phyloP scores from a whole-genome alignment of 2,888 invertebrate genomes.

The Leuctra nigra region DNA sequence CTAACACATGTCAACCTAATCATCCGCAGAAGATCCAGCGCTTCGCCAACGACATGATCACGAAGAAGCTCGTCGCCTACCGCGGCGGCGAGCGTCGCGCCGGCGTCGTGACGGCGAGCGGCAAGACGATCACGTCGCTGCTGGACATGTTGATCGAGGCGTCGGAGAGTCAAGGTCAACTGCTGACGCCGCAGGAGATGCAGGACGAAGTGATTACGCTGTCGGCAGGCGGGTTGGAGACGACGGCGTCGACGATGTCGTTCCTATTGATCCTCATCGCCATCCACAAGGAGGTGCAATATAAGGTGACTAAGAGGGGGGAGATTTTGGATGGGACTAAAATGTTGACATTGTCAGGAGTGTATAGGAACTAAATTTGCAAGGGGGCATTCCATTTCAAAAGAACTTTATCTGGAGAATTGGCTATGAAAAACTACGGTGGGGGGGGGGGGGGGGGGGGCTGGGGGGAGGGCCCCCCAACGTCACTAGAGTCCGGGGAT shows the following conservation, averaged over 20 bases:
- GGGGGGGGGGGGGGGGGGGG: no score
- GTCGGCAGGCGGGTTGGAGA: conserved; percentile 28
- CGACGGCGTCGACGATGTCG: conserved; percentile 22
- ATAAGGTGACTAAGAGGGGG: no score
- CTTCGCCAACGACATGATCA: conserved; percentile 14
- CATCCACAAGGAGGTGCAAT: conserved; percentile 28
- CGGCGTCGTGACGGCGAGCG: not conserved
- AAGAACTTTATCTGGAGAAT: no score
- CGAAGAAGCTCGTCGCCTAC: conserved; percentile 5
- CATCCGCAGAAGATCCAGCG: not conserved
- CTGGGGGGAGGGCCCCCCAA: no score
- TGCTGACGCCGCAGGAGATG: conserved; percentile 20
- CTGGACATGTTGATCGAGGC: conserved; percentile 21
- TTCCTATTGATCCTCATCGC: conserved; percentile 27
- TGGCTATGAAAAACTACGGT: no score
- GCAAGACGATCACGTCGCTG: conserved; percentile 8
- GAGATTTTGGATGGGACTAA: no score
- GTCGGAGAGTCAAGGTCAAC: conserved; percentile 3
- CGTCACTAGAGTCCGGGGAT: no score
- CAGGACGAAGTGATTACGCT: conserved; percentile 28
- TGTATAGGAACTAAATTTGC: no score
- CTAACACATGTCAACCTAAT: no score
- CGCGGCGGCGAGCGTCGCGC: not conserved
- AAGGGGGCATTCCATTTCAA: no score
- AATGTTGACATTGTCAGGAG: no score